Percentiles rank a stretch among this genome's conserved stretches.
Conservation (phyloP, 1,140 invertebrate species). For the Hyposmocoma kahamanoa region DNA sequence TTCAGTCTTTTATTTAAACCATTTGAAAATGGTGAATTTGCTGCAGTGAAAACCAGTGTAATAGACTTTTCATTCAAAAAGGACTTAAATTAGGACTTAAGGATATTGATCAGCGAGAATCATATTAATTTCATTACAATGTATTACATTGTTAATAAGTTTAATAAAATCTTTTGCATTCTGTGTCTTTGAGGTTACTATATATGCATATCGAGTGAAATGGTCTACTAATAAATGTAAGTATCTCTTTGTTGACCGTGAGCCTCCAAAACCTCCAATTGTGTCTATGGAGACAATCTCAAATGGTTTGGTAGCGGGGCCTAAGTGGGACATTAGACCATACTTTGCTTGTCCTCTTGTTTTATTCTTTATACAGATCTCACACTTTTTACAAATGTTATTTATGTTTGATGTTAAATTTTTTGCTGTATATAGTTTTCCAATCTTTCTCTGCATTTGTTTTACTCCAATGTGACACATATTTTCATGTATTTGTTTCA, state of each 20-base stretch:
- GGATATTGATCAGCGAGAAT: conserved; percentile 45
- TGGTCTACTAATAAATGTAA: conserved; percentile 10
- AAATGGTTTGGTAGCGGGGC: conserved; percentile 11
- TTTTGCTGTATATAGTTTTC: conserved; percentile 8
- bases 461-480: conserved; percentile 10
- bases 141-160: conserved; percentile 20
- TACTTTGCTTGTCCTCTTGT: conserved; percentile 10
- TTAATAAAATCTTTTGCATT: conserved; percentile 39
- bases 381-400: conserved; percentile 15
- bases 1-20: conserved; percentile 37
- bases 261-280: conserved; percentile 12
- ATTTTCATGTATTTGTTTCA: conserved; percentile 6
- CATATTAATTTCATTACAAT: conserved; percentile 22
- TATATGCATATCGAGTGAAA: conserved; percentile 12
- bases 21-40: conserved; percentile 40
- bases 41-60: conserved; percentile 36
- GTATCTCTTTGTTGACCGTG: conserved; percentile 11
- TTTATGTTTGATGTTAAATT: conserved; percentile 12
- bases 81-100: conserved; percentile 44
- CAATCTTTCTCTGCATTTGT: conserved; percentile 12
- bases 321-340: conserved; percentile 26
- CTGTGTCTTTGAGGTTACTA: conserved; percentile 37
- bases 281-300: conserved; percentile 12
- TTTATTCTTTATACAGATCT: conserved; percentile 19
- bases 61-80: conserved; percentile 28